Conservation (phyloP, 2,797 vertebrate genomes). For the Anabacerthia variegaticeps region DNA sequence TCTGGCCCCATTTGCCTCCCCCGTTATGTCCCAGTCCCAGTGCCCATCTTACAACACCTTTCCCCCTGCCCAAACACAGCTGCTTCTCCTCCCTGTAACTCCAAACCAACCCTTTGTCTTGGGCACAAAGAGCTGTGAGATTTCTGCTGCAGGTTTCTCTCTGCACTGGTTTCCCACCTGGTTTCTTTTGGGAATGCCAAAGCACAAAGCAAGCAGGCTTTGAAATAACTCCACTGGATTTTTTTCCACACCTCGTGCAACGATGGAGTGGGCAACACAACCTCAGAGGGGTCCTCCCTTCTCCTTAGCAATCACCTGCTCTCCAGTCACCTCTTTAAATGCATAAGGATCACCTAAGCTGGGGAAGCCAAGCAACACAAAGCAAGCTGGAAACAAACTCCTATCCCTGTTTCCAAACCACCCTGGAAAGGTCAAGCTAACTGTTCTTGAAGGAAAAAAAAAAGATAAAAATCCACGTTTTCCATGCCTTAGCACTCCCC, state of each 20-base stretch:
- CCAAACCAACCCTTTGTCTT: slow-evolving; percentile 3
- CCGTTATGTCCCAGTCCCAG: not conserved
- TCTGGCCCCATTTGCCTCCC: not conserved
- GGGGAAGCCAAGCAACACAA: not conserved
- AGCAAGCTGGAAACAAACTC: not conserved
- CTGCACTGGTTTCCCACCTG: fast-evolving
- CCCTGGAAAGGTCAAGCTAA: not conserved
- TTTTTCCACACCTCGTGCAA: not conserved
- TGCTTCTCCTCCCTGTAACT: not conserved
- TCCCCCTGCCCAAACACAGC: not conserved
- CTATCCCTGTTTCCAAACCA: not conserved
- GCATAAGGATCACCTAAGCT: not conserved
- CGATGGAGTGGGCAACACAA: not conserved
- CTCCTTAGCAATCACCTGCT: not conserved
- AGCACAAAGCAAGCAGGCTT: not conserved
- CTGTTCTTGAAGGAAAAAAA: not conserved
- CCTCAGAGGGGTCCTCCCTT: not conserved
- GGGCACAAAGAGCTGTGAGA: not conserved
- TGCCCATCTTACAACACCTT: not conserved
- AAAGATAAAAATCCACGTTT: not conserved
- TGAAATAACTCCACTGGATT: not conserved
- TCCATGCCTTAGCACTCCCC: not conserved
- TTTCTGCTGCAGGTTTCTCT: not conserved
- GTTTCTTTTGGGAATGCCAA: not conserved
- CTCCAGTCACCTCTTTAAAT: not conserved